Evolutionary conservation across 2,888 invertebrate species (phyloP), one percentile per base, ranked within the genome.

Genomic region (Tuberolachnus salignus): DNA sequence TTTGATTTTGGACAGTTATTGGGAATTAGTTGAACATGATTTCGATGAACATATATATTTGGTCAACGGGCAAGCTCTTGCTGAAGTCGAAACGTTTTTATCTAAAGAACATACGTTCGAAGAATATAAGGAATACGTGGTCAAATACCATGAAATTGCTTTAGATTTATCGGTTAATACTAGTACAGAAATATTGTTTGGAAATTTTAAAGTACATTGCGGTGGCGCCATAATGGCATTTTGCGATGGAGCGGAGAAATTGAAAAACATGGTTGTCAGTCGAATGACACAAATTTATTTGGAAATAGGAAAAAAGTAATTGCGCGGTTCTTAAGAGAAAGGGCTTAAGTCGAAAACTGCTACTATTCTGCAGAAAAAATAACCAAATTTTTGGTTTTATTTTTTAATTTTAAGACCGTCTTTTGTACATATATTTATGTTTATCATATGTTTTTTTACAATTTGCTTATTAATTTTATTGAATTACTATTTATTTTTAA

Each of bases 151-250:
- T 81, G 83, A 84, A 49, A 84, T 87, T 82, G 87, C 84, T 83
- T 87, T 88, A 84, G 88, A 87, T 80, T 87, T 89, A 80, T 85
- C 85, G 1, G 86, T 87, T 0, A 86, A 86, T 66, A 85, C 89
- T 46, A 89, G 91, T 82, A 89, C 91, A 81, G 91, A 92, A 1
- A 88, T 93, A 26, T 89, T 91, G 26, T 91, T 93, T 84, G 95
- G 94, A 11, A 90, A 96, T 87, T 97, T 94, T 85, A 92, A 93
- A 84, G 91, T 97, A 85, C 92, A 94, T 85, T 89, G 96, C 78
- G 90, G 88, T 67, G 92, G 92, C 74, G 87, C 97, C 44, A 92
- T 97, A 64, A 88, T 88, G 19, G 88, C 91, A 0, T 86, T 97
- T 81, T 90, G 92, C 10, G 85, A 87, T 13, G 87, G 91, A 42